Conservation (phyloP, 2,888 invertebrate species). For the Quadroppia sp. region DNA sequence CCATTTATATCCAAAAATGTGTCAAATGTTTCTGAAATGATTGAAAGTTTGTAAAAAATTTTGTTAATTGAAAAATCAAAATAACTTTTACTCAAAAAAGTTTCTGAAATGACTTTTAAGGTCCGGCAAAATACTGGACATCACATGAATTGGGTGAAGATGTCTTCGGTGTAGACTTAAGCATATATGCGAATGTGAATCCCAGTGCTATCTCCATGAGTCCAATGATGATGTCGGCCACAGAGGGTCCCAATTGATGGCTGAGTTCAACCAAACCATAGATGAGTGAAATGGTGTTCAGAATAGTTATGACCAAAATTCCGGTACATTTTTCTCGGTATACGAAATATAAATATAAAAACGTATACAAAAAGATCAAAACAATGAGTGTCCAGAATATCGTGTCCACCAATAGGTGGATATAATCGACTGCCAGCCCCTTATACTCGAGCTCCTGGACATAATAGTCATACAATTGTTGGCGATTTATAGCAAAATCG, state of each 20-base stretch:
- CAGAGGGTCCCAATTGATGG: neutral
- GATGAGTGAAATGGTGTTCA: neutral
- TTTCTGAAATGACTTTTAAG: neutral
- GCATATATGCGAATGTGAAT: neutral
- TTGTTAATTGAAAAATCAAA: no score
- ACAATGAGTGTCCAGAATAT: neutral
- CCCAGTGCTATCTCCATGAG: neutral
- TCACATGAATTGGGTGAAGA: neutral
- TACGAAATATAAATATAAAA: neutral
- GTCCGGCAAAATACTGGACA: neutral
- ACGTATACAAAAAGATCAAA: neutral
- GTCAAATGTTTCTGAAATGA: no score
- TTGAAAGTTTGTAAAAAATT: no score
- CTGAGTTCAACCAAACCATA: neutral
- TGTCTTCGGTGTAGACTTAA: neutral
- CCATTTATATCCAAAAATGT: no score
- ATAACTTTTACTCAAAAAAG: no score
- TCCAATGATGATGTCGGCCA: neutral
- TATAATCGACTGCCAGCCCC: neutral
- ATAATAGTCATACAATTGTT: neutral
- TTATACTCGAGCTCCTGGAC: neutral
- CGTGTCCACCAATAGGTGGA: neutral
- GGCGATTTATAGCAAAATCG: neutral
- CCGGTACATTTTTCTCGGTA: neutral
- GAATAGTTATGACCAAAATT: constrained; percentile 2